Evolutionary conservation across 2,797 vertebrate genomes (phyloP).

Genomic region (Enteromius argenteus): DNA sequence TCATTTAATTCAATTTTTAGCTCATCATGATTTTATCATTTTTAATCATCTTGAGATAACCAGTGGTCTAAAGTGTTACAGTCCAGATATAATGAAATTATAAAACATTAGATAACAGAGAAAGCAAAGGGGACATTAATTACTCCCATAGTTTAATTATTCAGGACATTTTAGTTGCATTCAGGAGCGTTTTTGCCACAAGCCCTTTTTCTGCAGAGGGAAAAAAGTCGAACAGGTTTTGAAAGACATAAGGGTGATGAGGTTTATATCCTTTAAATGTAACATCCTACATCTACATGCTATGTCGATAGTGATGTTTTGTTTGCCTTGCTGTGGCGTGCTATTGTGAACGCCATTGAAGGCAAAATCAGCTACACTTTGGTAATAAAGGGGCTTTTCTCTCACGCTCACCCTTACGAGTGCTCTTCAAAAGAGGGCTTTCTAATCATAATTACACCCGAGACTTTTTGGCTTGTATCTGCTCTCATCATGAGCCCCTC

Average conservation of each 20-base stretch:
- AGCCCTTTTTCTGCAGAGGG: not conserved
- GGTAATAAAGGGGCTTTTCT: conserved; percentile 34
- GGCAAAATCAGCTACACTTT: conserved; percentile 24
- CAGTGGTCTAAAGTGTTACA: not conserved
- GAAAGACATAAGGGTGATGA: not conserved
- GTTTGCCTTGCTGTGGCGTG: not conserved
- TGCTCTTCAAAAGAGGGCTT: conserved; percentile 57
- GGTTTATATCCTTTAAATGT: not conserved
- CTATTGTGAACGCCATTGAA: conserved; percentile 4
- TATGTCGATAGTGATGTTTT: conserved; percentile 10
- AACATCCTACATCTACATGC: not conserved
- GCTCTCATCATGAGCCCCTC: conserved; percentile 71
- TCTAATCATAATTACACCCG: conserved; percentile 69
- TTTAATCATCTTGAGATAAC: not conserved
- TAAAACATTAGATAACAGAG: not conserved
- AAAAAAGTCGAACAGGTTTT: not conserved
- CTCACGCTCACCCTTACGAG: conserved; percentile 24
- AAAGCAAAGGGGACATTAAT: not conserved
- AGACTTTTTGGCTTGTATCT: conserved; percentile 69
- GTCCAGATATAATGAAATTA: not conserved
- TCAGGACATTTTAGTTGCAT: not conserved
- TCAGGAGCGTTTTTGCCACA: not conserved
- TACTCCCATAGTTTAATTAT: not conserved
- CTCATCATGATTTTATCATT: not conserved
- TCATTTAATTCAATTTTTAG: not conserved